Evolutionary conservation across 1,140 invertebrate genomes (phyloP).

Genomic region (Drosophila kikkawai): DNA sequence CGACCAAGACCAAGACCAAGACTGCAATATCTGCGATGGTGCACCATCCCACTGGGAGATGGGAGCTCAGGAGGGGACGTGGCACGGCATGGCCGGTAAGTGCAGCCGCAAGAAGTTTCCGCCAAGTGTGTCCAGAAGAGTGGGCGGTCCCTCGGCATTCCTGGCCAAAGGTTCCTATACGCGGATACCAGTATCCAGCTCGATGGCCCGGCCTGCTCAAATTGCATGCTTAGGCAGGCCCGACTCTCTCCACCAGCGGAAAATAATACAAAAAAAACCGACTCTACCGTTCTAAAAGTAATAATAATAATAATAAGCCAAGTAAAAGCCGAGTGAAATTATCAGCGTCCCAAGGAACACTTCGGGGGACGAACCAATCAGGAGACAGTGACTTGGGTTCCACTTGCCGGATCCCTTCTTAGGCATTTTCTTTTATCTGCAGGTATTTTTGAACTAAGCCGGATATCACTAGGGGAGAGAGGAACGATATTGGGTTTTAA

Average conservation of each 20-base stretch:
- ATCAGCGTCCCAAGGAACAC: slow-evolving; percentile 26
- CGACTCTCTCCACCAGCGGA: slow-evolving; percentile 33
- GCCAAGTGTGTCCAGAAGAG: slow-evolving; percentile 55
- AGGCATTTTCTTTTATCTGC: background rate
- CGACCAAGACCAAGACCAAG: slow-evolving; percentile 20
- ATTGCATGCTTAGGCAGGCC: slow-evolving; percentile 46
- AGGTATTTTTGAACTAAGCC: slow-evolving; percentile 8
- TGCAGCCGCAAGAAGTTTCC: slow-evolving; percentile 62
- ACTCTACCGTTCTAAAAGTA: slow-evolving; percentile 59
- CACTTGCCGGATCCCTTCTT: background rate
- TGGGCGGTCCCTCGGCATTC: slow-evolving; percentile 53
- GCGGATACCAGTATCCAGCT: slow-evolving; percentile 28
- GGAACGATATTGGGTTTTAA: too few species aligned
- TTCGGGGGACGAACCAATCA: slow-evolving; percentile 43
- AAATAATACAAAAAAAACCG: slow-evolving; percentile 55
- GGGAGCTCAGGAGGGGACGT: slow-evolving; percentile 4
- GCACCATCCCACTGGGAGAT: slow-evolving; percentile 21
- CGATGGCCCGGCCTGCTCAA: slow-evolving; percentile 27
- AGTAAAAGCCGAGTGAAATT: slow-evolving; percentile 46
- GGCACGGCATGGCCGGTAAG: slow-evolving; percentile 60
- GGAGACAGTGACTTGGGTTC: slow-evolving; percentile 18
- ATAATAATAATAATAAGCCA: slow-evolving; percentile 63
- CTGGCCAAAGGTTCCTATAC: slow-evolving; percentile 32
- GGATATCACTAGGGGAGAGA: background rate
- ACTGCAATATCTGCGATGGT: slow-evolving; percentile 66